Evolutionary conservation across 2,888 invertebrate species (phyloP), one percentile per base, ranked within the genome.

Genomic region (Bombylius major): DNA sequence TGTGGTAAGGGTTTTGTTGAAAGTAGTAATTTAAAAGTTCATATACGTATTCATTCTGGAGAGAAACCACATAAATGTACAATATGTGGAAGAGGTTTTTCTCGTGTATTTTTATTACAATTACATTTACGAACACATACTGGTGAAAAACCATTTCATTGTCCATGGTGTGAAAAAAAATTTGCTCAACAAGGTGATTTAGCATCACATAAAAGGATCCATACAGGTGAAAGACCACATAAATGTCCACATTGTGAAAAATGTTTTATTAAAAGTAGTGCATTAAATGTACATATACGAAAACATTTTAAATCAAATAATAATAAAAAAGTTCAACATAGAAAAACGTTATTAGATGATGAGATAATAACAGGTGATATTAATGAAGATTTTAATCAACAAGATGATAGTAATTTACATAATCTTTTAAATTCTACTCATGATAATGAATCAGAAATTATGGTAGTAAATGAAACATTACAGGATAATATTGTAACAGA

Each of bases 71-170:
- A 71, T 55, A 58, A 58, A 5, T 71, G 71, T 55, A 66, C 65
- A n/a, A 49, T 66, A 3, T 72, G 72, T 51, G 64, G 66, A 6
- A 64, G 67, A 42, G 65, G 65, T 4, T 72, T 72, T 56, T 61
- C 69, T 0, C 65, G 70, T 4, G 70, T 71, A 6, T 73, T 69
- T 55, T 58, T 69, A 4, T 32, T 66, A 56, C 61, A 54, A 50
- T 59, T 71, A 0, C 79, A 81, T 62, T 73, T 79, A 8, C 72
- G 81, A 6, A 77, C 75, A 39, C 76, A 75, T 57, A 76, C 76
- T 0, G 78, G 64, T 1, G 60, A 61, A 45, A 54, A 56, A 48
- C 53, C 4, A 51, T 65, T 62, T 45, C 60, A 56, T 5, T 71
- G 71, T 31, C 58, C 60, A 13, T 61, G 47, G 33, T 62, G 62